Evolutionary conservation across 1,140 invertebrate genomes (phyloP), one percentile per base, ranked within the genome.

Genomic region (Macrobrachium nipponense): DNA sequence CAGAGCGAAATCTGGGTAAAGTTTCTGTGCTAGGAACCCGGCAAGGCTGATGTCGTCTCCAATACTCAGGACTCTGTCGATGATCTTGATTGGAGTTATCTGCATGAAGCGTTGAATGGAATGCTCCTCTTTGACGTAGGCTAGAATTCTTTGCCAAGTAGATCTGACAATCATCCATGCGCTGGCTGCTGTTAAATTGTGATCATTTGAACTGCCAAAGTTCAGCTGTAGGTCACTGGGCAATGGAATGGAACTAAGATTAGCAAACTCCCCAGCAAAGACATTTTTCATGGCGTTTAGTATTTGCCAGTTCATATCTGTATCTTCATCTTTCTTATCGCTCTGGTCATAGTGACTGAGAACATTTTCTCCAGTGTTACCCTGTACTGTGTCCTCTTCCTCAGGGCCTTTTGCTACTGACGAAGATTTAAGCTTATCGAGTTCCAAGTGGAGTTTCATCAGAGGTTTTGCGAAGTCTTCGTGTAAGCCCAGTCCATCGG

Each of bases 11-110:
- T 84, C 82, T n/a, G 18, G 20, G 73, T 84, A 61, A 6, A 84
- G 82, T 23, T 84, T 84, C 43, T 84, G 64, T 15, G 82, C 73
- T 20, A 84, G 61, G 59, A 84, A 76, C 60, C 64, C 59, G 1
- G 68, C 59, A 62, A 84, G 72, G 51, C 66, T 84, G n/a, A 84
- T 36, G 61, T 84, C 73, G 23, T 84, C 82, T 18, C 82, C 82
- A 15, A 84, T 73, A 14, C 61, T 68, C 11, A 84, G 36, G 17
- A 77, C 0, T 7, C 73, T 44, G 82, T 84, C 82, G 27, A 84
- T 64, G 5, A 84, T 68, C 61, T 20, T 84, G 17, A 84, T 43
- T n/a, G 82, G 82, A 43, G 73, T 84, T 0, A 84, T 7, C 27
- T 73, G 70, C 70, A 73, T 73, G 70, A 73, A 73, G 15, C 23